Evolutionary conservation across 1,140 invertebrate genomes (phyloP).

Genomic region (Muscidifurax raptorellus): DNA sequence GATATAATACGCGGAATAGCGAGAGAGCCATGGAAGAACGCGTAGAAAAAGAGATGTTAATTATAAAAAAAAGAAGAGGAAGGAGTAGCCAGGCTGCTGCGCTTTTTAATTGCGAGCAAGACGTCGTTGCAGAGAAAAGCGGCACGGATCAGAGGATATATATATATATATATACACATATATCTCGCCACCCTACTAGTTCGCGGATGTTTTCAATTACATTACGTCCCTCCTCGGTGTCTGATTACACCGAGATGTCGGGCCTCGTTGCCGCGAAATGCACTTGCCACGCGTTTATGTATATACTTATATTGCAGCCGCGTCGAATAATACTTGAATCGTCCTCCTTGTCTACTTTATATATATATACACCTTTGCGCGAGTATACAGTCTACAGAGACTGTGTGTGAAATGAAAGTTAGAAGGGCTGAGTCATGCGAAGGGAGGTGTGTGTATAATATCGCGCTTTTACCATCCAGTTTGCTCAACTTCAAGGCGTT

Average conservation of each 20-base stretch:
- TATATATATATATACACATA: too few relatives aligned
- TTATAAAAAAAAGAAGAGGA: constrained; percentile 34
- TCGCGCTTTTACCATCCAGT: too few relatives aligned
- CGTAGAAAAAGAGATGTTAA: background rate
- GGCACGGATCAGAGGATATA: constrained; percentile 68
- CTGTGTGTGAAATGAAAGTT: background rate
- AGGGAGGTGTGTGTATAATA: too few relatives aligned
- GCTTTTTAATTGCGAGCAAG: constrained; percentile 59
- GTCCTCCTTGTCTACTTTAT: constrained; percentile 37
- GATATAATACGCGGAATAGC: background rate
- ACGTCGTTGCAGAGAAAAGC: constrained; percentile 53
- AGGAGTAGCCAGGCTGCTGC: constrained; percentile 49
- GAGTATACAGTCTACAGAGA: too few relatives aligned
- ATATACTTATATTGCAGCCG: background rate
- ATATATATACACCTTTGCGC: constrained; percentile 14
- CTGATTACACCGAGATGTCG: constrained; percentile 76
- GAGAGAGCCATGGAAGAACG: background rate
- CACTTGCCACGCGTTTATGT: constrained; percentile 62
- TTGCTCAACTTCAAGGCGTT: background rate
- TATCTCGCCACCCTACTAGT: background rate
- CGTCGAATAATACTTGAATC: constrained; percentile 23
- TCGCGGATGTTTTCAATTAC: constrained; percentile 68
- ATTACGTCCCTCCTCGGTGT: constrained; percentile 65
- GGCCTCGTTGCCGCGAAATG: constrained; percentile 65
- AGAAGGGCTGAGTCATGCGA: background rate